These are phyloP conservation scores for Asbolus verrucosus DNA, from an alignment of 1,140 invertebrate species.

Conservation along the genomic window DNA sequence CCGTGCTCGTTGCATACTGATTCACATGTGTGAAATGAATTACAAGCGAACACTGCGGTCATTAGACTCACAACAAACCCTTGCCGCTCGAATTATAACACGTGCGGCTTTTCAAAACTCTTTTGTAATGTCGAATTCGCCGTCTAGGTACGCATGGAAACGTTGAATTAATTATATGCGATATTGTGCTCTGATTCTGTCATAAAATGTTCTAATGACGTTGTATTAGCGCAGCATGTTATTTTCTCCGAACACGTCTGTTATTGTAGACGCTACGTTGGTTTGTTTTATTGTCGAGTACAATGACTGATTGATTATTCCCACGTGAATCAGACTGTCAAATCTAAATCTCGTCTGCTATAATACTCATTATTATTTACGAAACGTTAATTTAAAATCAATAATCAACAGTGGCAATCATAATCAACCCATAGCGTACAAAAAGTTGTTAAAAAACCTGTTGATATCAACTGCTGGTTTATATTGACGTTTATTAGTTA, in stretches of 20 bases:
- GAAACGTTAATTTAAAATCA: too few relatives aligned
- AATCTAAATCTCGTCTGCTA: too few relatives aligned
- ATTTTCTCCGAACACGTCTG: neutral
- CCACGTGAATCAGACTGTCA: too few relatives aligned
- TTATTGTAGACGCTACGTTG: too few relatives aligned
- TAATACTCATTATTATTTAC: too few relatives aligned
- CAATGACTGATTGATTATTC: too few relatives aligned
- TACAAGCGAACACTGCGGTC: slow-evolving; percentile 31
- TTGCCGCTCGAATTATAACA: neutral
- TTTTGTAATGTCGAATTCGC: neutral
- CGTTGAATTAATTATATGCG: slow-evolving; percentile 9
- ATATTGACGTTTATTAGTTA: too few relatives aligned
- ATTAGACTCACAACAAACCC: slow-evolving; percentile 25
- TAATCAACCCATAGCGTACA: too few relatives aligned
- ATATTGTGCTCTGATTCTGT: neutral
- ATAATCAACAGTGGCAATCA: too few relatives aligned
- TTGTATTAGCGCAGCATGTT: neutral
- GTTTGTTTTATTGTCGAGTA: neutral
- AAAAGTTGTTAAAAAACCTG: too few relatives aligned
- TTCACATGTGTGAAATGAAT: slow-evolving; percentile 35
- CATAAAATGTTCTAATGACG: too few relatives aligned
- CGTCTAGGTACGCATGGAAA: neutral
- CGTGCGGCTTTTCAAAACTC: slow-evolving; percentile 4
- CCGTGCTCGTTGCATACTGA: slow-evolving; percentile 21
- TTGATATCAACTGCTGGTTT: too few relatives aligned